Conservation (phyloP, 2,888 invertebrate species). For the Drosophila melanosoma region DNA sequence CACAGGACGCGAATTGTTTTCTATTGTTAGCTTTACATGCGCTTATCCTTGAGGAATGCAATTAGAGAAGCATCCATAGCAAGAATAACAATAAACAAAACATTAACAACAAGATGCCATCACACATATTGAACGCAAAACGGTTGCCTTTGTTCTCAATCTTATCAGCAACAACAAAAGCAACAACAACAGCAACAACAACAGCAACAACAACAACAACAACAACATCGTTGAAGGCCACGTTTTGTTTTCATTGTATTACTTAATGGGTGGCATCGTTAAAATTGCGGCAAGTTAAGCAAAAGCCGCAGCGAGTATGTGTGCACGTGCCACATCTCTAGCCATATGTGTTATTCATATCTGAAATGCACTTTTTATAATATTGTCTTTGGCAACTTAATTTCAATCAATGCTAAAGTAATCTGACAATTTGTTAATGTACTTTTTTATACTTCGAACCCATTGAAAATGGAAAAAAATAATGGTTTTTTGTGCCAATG, state of each 20-base stretch:
- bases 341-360: neutral
- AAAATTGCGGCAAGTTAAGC: neutral
- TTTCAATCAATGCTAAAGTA: neutral
- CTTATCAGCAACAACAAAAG: neutral
- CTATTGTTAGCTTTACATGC: constrained; percentile 35
- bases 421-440: neutral
- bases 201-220: neutral
- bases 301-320: neutral
- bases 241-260: constrained; percentile 30
- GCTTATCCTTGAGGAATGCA: constrained; percentile 70
- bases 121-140: constrained; percentile 52
- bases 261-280: constrained; percentile 21
- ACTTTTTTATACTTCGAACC: neutral
- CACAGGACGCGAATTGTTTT: constrained; percentile 11
- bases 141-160: constrained; percentile 28
- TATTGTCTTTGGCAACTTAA: neutral
- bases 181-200: neutral
- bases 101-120: constrained; percentile 46
- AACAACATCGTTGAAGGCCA: constrained; percentile 19
- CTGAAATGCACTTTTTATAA: neutral
- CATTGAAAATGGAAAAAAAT: too few relatives aligned
- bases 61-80: constrained; percentile 59
- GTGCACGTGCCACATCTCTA: neutral
- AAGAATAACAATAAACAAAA: constrained; percentile 36
- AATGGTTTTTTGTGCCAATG: too few relatives aligned